phyloP scores from a whole-genome alignment of 1,140 invertebrate genomes.

The Drosophila oshimai region DNA sequence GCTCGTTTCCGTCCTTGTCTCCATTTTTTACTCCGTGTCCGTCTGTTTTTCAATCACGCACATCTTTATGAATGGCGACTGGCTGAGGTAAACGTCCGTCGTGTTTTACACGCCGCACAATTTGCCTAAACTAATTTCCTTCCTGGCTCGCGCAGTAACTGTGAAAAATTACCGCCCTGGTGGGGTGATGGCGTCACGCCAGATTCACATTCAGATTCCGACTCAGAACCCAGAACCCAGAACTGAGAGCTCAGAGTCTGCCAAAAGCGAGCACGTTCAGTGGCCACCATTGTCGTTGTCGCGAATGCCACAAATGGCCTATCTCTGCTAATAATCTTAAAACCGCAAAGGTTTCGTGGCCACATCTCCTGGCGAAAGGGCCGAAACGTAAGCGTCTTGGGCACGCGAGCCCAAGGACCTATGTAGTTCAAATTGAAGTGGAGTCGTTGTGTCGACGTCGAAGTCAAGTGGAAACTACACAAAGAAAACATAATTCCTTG shows the following conservation, averaged over 20 bases:
- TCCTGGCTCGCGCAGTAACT: conserved; percentile 36
- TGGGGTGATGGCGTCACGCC: conserved; percentile 38
- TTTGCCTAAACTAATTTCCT: conserved; percentile 81
- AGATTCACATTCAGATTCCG: conserved; percentile 2
- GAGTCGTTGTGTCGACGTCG: conserved; percentile 10
- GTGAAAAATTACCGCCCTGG: conserved; percentile 67
- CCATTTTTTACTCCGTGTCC: background rate
- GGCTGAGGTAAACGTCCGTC: conserved; percentile 61
- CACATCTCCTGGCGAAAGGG: conserved; percentile 59
- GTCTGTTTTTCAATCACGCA: conserved; percentile 68
- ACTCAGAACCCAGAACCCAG: background rate
- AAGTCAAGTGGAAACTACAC: conserved; percentile 16
- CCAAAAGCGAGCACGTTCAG: conserved; percentile 35
- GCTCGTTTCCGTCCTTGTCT: background rate
- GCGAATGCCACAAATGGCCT: conserved; percentile 68
- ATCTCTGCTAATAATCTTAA: conserved; percentile 78
- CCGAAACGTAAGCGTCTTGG: conserved; percentile 66
- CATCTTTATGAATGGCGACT: conserved; percentile 58
- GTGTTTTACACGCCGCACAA: conserved; percentile 76
- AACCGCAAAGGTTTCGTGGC: conserved; percentile 64
- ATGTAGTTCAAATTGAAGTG: conserved; percentile 18
- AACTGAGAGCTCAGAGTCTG: conserved; percentile 9
- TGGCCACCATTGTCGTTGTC: conserved; percentile 48
- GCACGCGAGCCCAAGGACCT: conserved; percentile 57
- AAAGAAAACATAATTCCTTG: background rate